Conservation (phyloP, 2,797 vertebrate species). For the Telmatherina bonti region DNA sequence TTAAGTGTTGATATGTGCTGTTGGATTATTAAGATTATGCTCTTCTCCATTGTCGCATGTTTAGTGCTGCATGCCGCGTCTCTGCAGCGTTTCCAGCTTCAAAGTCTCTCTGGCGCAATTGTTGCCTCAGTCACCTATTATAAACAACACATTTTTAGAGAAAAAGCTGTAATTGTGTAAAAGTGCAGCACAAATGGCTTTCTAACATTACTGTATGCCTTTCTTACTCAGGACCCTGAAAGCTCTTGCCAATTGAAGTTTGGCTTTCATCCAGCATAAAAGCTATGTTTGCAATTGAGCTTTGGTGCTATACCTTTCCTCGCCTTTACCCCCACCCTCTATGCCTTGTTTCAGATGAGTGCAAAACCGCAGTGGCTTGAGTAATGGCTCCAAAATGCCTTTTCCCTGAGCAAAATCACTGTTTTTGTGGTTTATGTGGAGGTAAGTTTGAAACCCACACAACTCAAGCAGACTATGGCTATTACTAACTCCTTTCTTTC, state of each 20-base stretch:
- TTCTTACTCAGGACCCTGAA: constrained; percentile 78
- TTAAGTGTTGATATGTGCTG: constrained; percentile 64
- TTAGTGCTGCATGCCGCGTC: constrained; percentile 63
- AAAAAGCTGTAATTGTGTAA: constrained; percentile 82
- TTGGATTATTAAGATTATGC: constrained; percentile 78
- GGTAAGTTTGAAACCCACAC: constrained; percentile 67
- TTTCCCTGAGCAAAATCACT: constrained; percentile 72
- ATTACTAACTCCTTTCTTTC: constrained; percentile 61
- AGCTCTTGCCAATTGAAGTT: constrained; percentile 81
- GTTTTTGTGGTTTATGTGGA: constrained; percentile 68
- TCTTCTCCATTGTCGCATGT: constrained; percentile 69
- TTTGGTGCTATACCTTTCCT: constrained; percentile 74
- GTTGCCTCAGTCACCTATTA: constrained; percentile 82
- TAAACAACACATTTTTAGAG: constrained; percentile 81
- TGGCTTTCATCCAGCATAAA: constrained; percentile 83
- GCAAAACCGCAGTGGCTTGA: constrained; percentile 72
- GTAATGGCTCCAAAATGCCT: constrained; percentile 79
- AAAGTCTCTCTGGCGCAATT: constrained; percentile 78
- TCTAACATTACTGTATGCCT: constrained; percentile 81
- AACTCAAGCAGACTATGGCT: constrained; percentile 67
- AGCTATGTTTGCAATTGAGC: constrained; percentile 80
- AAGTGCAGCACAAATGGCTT: constrained; percentile 82
- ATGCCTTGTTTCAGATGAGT: constrained; percentile 77
- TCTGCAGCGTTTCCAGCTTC: constrained; percentile 67
- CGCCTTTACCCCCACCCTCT: constrained; percentile 65